These are phyloP conservation scores for Uromys caudimaculatus DNA, from an alignment of 2,797 vertebrate species.

Conservation along the genomic window DNA sequence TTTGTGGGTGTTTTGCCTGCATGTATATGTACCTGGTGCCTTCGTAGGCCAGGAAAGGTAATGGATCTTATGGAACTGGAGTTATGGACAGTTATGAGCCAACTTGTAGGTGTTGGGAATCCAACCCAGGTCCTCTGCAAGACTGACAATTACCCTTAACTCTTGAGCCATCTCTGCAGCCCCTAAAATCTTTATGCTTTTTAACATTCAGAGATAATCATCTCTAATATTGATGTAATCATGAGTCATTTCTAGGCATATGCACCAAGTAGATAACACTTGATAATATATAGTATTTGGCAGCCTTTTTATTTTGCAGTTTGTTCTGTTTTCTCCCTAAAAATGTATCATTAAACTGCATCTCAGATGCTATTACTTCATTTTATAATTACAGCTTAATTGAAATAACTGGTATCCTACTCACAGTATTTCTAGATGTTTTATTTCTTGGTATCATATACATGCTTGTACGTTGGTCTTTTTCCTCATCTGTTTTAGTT, in stretches of 20 bases:
- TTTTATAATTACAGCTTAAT: background rate
- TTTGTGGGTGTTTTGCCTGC: background rate
- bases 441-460: background rate
- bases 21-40: background rate
- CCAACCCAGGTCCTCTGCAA: background rate
- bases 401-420: background rate
- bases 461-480: constrained; percentile 12
- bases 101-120: background rate
- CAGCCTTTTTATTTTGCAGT: background rate
- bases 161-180: background rate
- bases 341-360: background rate
- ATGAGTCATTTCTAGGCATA: background rate
- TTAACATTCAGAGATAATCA: background rate
- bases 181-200: background rate
- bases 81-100: no score
- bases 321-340: background rate
- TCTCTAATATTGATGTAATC: background rate
- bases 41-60: background rate
- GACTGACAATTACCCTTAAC: background rate
- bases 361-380: constrained; percentile 22
- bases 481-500: constrained; percentile 34
- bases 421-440: background rate
- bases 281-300: background rate
- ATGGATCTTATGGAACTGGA: background rate
- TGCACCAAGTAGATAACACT: background rate